Evolutionary conservation across 2,888 invertebrate genomes (phyloP), one percentile per base, ranked within the genome.

Genomic region (Agapetus fuscipes): DNA sequence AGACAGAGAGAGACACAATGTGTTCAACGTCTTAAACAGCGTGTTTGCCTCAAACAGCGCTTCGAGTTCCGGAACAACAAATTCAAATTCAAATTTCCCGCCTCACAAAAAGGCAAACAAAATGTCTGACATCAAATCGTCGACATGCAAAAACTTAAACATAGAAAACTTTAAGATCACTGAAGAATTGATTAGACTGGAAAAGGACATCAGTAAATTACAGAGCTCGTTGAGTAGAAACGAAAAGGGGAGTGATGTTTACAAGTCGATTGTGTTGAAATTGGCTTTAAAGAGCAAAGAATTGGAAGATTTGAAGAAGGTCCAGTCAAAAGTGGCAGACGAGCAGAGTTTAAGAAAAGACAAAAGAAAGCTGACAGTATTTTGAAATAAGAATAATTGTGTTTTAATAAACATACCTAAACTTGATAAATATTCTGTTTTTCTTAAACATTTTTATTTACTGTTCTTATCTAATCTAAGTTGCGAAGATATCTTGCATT

Each of bases 11-110:
- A 64, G 72, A 47, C 66, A 68, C 30, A 76, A 84, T 54, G 77
- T 88, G 2, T 88, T 89, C 54, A 78, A 80, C 55, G 84, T 88
- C 52, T 70, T 89, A 15, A 88, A 88, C 53, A 66, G 68, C 34
- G 76, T 74, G 12, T 57, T 56, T 2, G 50, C 50, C 10, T 29
- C 11, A 45, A 10, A 33, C 3, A 20, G 17, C 30, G 24, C 14
- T 10, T 44, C 50, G 3, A 32, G 49, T 7, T 41, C 52, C 26
- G 43, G 50, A 1, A 15, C 14, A n/a, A 29, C 15, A 14, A 36
- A 17, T 36, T 13, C 45, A 34, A 35, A 37, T 33, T 41, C 14
- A 30, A 11, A 30, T 17, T 11, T 16, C 33, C 32, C 11, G 16
- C 29, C 12, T 14, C 15, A 20, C 6, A 32, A 30, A 25, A 46